Evolutionary conservation across 1,140 invertebrate genomes (phyloP).

Genomic region (Hyles vespertilio): DNA sequence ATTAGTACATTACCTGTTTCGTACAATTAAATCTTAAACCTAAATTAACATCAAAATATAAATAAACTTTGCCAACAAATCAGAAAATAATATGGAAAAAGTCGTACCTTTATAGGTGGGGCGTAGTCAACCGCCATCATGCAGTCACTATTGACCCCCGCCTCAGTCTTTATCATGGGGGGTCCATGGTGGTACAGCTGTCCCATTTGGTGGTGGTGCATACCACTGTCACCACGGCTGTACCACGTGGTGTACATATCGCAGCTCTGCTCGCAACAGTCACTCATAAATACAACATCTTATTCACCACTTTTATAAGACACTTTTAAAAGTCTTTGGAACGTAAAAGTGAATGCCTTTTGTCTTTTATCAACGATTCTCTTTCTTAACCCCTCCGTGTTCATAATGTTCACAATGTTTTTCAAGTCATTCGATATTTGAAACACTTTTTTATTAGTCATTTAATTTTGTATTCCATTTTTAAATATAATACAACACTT

Average conservation of each 20-base stretch:
- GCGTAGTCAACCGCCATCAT: constrained; percentile 76
- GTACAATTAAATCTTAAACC: no score
- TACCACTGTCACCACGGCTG: constrained; percentile 67
- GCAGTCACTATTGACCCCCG: constrained; percentile 72
- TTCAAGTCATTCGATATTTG: no score
- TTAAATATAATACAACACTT: no score
- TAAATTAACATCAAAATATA: no score
- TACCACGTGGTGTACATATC: constrained; percentile 76
- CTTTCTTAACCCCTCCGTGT: no score
- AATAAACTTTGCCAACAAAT: not conserved
- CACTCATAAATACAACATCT: constrained; percentile 59
- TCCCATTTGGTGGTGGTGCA: constrained; percentile 73
- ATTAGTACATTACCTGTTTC: no score
- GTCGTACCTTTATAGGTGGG: constrained; percentile 72
- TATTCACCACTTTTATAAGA: constrained; percentile 8
- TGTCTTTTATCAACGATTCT: no score
- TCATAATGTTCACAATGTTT: no score
- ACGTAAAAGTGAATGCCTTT: no score
- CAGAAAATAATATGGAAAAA: constrained; percentile 14
- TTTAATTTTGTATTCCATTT: no score
- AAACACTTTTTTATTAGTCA: no score
- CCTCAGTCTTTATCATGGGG: constrained; percentile 75
- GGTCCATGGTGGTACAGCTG: constrained; percentile 73
- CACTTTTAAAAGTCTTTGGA: no score
- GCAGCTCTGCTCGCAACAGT: constrained; percentile 55